A percentile compares a stretch with the other conserved stretches of the same genome.
Conservation (phyloP, 2,113 vertebrate genomes). For the Labeo catla region DNA sequence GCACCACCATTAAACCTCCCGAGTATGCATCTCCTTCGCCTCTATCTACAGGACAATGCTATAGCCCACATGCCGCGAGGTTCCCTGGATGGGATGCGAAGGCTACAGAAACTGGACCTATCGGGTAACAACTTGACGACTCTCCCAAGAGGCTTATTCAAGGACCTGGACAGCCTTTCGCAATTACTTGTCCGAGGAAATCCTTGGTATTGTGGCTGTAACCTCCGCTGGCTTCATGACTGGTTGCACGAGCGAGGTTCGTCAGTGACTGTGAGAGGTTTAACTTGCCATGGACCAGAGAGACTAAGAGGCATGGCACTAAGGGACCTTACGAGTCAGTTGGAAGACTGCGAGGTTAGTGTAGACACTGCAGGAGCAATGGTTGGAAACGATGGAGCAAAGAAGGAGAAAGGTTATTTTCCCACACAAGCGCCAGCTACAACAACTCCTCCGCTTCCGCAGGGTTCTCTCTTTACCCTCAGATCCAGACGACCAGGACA, state of each 20-base stretch:
- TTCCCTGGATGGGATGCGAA: slow-evolving; percentile 82
- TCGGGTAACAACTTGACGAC: slow-evolving; percentile 95
- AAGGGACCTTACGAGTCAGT: slow-evolving; percentile 83
- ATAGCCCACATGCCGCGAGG: slow-evolving; percentile 89
- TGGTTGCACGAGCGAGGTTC: slow-evolving; percentile 86
- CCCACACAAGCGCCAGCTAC: slow-evolving; percentile 72
- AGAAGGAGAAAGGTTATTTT: slow-evolving; percentile 66
- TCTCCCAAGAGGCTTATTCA: slow-evolving; percentile 86
- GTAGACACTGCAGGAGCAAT: slow-evolving; percentile 70
- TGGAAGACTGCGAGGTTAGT: slow-evolving; percentile 87
- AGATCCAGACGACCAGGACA: slow-evolving; percentile 83
- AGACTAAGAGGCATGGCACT: slow-evolving; percentile 84
- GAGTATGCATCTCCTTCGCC: slow-evolving; percentile 81
- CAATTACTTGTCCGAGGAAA: slow-evolving; percentile 88
- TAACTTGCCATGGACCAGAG: slow-evolving; percentile 90
- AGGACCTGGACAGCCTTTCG: slow-evolving; percentile 85
- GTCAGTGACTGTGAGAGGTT: slow-evolving; percentile 85
- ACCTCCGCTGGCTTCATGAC: slow-evolving; percentile 89
- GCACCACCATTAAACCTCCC: slow-evolving; percentile 89
- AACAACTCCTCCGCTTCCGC: slow-evolving; percentile 79
- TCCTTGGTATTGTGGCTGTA: slow-evolving; percentile 94
- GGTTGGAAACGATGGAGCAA: slow-evolving; percentile 62
- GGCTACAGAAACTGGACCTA: slow-evolving; percentile 85
- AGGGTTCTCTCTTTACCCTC: slow-evolving; percentile 88
- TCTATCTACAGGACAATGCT: slow-evolving; percentile 92